Evolutionary conservation across 2,888 invertebrate species (phyloP).

Genomic region (Stomorhina lunata): DNA sequence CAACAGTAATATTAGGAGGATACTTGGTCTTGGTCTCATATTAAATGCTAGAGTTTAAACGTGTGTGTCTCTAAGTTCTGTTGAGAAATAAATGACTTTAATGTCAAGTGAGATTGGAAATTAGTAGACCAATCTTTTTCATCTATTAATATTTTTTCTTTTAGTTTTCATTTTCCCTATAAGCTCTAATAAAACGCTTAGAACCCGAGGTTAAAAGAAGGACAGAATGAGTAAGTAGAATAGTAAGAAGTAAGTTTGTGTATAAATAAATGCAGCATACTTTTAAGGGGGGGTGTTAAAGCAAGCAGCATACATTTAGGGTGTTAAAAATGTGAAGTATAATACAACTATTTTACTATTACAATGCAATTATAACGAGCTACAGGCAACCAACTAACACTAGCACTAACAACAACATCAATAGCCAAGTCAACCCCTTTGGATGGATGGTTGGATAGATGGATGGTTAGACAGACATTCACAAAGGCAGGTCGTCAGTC

Average conservation of each 20-base stretch:
- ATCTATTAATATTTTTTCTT: not conserved
- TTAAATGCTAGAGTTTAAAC: constrained; percentile 3
- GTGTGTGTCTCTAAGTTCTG: constrained; percentile 49
- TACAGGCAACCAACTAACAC: constrained; percentile 44
- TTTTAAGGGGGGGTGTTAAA: no score
- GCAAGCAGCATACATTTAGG: no score
- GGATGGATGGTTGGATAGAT: not conserved
- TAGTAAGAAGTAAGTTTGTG: not conserved
- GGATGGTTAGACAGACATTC: no score
- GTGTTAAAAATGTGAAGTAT: constrained; percentile 53
- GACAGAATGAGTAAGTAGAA: no score
- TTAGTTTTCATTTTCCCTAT: not conserved
- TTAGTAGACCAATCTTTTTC: constrained; percentile 72
- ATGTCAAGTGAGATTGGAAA: constrained; percentile 76
- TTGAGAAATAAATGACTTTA: constrained; percentile 75
- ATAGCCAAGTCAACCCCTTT: not conserved
- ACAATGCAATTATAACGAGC: constrained; percentile 77
- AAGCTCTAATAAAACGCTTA: constrained; percentile 8
- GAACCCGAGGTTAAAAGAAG: not conserved
- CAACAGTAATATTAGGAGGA: constrained; percentile 6
- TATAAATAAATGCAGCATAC: not conserved
- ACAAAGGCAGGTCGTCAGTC: no score
- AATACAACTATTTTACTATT: constrained; percentile 73
- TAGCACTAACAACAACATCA: not conserved
- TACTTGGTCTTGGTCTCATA: not conserved